A percentile compares a stretch with the other conserved stretches of the same genome.
Conservation (phyloP, 64 coral and sea anemone genomes). For the Actinia tenebrosa region DNA sequence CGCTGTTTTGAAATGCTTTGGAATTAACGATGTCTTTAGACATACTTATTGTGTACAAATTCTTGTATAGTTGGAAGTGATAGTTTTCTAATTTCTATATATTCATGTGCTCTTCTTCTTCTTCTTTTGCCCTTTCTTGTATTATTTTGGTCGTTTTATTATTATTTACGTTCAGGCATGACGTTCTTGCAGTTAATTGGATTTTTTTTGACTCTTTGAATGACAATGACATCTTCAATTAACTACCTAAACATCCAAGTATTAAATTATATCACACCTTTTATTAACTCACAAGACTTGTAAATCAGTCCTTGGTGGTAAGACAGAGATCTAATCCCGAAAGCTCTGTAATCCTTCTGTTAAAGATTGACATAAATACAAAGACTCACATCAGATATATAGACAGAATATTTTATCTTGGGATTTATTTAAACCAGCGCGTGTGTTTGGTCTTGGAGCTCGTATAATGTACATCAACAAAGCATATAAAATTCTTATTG, state of each 20-base stretch:
- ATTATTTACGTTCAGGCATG: background rate
- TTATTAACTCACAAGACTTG: background rate
- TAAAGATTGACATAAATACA: background rate
- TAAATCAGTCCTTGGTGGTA: background rate
- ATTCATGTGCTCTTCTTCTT: no score
- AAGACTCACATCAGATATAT: background rate
- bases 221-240: conserved; percentile 47
- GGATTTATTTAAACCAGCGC: no score
- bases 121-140: background rate
- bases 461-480: background rate
- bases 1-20: no score
- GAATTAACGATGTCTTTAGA: no score
- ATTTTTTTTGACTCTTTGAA: background rate
- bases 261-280: background rate
- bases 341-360: background rate
- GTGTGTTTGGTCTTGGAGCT: background rate
- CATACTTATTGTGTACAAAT: no score
- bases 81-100: no score
- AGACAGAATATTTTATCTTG: background rate
- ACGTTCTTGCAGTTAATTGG: conserved; percentile 14
- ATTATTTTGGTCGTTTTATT: background rate
- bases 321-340: background rate
- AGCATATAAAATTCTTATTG: background rate
- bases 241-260: conserved; percentile 45
- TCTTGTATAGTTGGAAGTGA: no score